Percentiles rank a stretch among this genome's conserved stretches.
These are phyloP conservation scores for Clanis bilineata DNA, from an alignment of 2,888 invertebrate species.

Conservation along the genomic window DNA sequence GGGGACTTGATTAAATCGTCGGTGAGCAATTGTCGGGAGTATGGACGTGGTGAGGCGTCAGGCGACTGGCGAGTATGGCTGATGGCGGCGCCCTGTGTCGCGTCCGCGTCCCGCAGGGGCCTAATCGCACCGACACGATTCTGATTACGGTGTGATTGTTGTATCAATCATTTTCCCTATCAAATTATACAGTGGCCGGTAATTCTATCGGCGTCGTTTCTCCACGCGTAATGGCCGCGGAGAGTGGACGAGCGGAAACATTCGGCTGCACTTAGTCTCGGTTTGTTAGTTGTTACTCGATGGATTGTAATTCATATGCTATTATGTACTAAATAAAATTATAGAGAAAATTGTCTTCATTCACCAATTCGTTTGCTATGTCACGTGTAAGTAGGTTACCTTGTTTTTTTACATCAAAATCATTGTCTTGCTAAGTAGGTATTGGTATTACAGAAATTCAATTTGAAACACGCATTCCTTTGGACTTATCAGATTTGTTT, in stretches of 20 bases:
- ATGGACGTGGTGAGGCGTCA: no score
- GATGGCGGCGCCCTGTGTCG: conserved; percentile 53
- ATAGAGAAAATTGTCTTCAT: conserved; percentile 59
- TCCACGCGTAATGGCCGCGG: conserved; percentile 55
- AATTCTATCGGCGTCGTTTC: conserved; percentile 71
- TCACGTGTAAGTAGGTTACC: conserved; percentile 11
- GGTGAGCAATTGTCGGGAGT: conserved; percentile 64
- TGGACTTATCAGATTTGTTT: background rate
- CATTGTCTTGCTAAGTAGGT: background rate
- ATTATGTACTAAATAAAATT: conserved; percentile 60
- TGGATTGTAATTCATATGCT: conserved; percentile 73
- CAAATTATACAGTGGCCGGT: conserved; percentile 80
- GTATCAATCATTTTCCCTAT: conserved; percentile 81
- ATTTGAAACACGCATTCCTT: background rate
- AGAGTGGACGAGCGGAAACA: conserved; percentile 62
- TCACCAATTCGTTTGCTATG: conserved; percentile 12
- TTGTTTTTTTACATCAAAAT: background rate
- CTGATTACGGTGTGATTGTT: conserved; percentile 78
- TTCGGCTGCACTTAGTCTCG: conserved; percentile 77
- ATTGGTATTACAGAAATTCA: background rate
- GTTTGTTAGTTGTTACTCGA: conserved; percentile 78
- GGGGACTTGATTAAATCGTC: conserved; percentile 75
- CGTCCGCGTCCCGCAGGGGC: conserved; percentile 51
- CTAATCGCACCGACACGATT: conserved; percentile 78
- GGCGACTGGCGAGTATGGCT: no score